Evolutionary conservation across 2,797 vertebrate genomes (phyloP), one percentile per base, ranked within the genome.

Genomic region (Pseudochirops cupreus): DNA sequence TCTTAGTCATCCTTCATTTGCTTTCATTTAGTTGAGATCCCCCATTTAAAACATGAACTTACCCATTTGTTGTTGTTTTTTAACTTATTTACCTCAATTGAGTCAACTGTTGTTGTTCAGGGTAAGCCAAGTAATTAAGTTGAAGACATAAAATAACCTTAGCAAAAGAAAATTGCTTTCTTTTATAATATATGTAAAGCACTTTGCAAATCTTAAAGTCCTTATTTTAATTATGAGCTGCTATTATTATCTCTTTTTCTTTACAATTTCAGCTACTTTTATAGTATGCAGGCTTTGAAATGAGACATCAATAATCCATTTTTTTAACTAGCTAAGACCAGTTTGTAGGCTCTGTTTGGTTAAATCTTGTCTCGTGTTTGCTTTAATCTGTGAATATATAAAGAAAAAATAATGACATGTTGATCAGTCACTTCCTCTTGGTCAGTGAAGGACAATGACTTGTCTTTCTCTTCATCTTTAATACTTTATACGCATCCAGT

Each of bases 51-150:
- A 39, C 62, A 74, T 87, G 74, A 46, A 46, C 24, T 97, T 96
- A 95, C 93, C 96, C 97, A 93, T 94, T 92, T 62, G 74, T 91
- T 82, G 54, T 96, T 94, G 57, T 94, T 96, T 97, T 97, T 94
- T 96, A 97, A 91, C 92, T 91, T 96, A 96, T 97, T 96, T 95
- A 93, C 92, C 92, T 95, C 91, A 57, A 91, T 91, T 95, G 95
- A 97, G 91, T 90, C 93, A 96, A 82, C 92, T 91, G 96, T 52
- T 18, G 29, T 94, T n/a, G 56, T 92, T 92, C 33, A 62, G 62
- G 18, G 13, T 52, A 91, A 52, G 90, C 12, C 50, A 91, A 33
- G 52, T 46, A 9, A 91, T 91, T 54, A 54, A 54, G 52, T 53
- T 54, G 18, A 52, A 55, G 90, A 31, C 31, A 54, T 91, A 91